phyloP scores from a whole-genome alignment of 2,888 invertebrate genomes.

The Diogma glabrata region DNA sequence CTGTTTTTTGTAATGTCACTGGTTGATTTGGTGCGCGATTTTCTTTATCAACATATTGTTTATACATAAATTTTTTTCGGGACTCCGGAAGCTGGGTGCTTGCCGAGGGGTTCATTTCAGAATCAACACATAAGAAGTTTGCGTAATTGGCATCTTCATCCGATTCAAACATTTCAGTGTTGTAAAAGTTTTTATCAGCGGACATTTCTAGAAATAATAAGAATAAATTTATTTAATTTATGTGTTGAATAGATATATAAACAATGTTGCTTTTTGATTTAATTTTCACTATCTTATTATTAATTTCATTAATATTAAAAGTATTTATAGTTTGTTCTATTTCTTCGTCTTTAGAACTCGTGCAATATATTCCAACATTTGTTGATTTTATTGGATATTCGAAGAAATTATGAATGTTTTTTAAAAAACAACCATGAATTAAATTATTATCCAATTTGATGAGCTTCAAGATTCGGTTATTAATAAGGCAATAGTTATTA shows the following conservation, averaged over 20 bases:
- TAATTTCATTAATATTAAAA: background rate
- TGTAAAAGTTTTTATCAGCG: too few relatives aligned
- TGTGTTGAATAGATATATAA: background rate
- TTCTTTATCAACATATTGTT: too few relatives aligned
- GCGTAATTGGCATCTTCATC: background rate
- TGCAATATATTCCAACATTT: background rate
- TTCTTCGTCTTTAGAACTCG: background rate
- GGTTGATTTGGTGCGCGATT: too few relatives aligned
- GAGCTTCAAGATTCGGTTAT: background rate
- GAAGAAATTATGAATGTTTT: background rate
- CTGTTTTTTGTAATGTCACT: too few relatives aligned
- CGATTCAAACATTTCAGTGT: background rate
- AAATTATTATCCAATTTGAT: too few relatives aligned
- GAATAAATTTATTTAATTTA: slow-evolving; percentile 1
- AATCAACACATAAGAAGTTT: background rate
- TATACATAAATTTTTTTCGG: too few relatives aligned
- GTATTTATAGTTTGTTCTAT: background rate
- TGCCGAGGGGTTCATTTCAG: background rate
- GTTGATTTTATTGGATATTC: background rate
- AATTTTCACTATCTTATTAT: background rate
- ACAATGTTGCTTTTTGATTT: background rate
- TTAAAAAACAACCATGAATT: too few relatives aligned
- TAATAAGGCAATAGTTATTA: background rate
- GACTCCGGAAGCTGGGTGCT: too few relatives aligned
- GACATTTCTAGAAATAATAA: too few relatives aligned